Conservation (phyloP, 2,888 invertebrate species). For the Adelognathus sp. region DNA sequence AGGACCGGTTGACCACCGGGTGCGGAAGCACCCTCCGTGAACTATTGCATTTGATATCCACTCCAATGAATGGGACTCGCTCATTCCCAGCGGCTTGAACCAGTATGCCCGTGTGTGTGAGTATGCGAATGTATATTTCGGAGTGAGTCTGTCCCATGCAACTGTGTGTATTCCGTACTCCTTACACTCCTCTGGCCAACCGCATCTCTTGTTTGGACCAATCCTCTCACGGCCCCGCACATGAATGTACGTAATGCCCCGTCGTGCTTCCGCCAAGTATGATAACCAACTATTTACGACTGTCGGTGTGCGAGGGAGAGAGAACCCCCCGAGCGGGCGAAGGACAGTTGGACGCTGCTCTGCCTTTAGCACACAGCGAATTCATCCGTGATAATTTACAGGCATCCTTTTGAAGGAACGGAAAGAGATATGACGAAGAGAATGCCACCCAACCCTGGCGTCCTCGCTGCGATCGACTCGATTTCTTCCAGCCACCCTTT, state of each 20-base stretch:
- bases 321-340: not conserved
- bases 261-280: slow-evolving; percentile 75
- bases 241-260: slow-evolving; percentile 74
- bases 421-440: not conserved
- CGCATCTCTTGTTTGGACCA: not conserved
- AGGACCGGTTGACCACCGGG: slow-evolving; percentile 70
- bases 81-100: slow-evolving; percentile 65
- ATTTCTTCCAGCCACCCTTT: not conserved
- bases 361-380: slow-evolving; percentile 5
- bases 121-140: slow-evolving; percentile 58
- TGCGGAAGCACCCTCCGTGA: slow-evolving; percentile 73
- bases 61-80: slow-evolving; percentile 75
- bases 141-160: slow-evolving; percentile 54
- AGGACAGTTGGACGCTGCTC: slow-evolving; percentile 13
- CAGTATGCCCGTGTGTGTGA: slow-evolving; percentile 60
- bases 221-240: slow-evolving; percentile 19
- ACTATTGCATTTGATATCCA: slow-evolving; percentile 79
- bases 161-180: slow-evolving; percentile 32
- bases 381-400: slow-evolving; percentile 51
- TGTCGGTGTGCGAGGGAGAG: slow-evolving; percentile 53
- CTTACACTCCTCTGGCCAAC: slow-evolving; percentile 29
- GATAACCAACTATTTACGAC: slow-evolving; percentile 80
- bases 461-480: slow-evolving; percentile 5
- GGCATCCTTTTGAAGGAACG: not conserved
- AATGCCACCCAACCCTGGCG: not conserved